Base-by-base conservation (phyloP, 2,888 invertebrate genomes). In the Agriopis leucophaearia region DNA sequence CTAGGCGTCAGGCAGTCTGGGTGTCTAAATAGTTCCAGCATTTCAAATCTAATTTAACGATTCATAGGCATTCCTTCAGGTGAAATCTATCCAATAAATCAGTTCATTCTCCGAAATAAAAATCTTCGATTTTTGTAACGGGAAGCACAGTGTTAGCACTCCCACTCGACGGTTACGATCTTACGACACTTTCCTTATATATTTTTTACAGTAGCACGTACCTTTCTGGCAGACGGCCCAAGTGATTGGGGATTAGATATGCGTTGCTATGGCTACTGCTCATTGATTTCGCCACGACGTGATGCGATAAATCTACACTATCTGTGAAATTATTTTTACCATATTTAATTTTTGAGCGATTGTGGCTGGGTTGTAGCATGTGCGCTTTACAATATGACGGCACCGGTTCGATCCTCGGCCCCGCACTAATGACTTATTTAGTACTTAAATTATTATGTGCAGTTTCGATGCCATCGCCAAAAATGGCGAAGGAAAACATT, bases 131-230 rank as follows among this genome's bases (percentile, higher is more conserved):
- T 35, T 65, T 59, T 50, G 40, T 57, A 44, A 66, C 47, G 47
- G 59, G 65, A 36, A 59, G 40, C 45, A 52, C 45, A 35, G 57
- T 66, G 56, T 62, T 62, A 51, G 47, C 66, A 18, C 61, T 50
- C 50, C 63, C 59, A 58, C 63, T 67, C 67, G 63, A 8, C 56
- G 40, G 54, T 40, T 61, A 44, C 59, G 42, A 50, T 58, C 35
- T 67, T 59, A 54, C 52, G 52, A 63, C 63, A 59, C 63, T 67
- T 67, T 63, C 59, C 67, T 63, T 54, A 40, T 55, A 40, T 55
- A 52, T 57, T 61, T 63, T 64, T 64, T 57, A 9, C 18, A 54
- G 27, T 42, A 40, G 36, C 42, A 45, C 18, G 56, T 60, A 64
- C 44, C 45, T 44, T 44, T 56, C 50, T 69, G 68, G 68, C 68